Base-by-base conservation (phyloP, 2,888 invertebrate species). In the Galerucella nymphaeae region DNA sequence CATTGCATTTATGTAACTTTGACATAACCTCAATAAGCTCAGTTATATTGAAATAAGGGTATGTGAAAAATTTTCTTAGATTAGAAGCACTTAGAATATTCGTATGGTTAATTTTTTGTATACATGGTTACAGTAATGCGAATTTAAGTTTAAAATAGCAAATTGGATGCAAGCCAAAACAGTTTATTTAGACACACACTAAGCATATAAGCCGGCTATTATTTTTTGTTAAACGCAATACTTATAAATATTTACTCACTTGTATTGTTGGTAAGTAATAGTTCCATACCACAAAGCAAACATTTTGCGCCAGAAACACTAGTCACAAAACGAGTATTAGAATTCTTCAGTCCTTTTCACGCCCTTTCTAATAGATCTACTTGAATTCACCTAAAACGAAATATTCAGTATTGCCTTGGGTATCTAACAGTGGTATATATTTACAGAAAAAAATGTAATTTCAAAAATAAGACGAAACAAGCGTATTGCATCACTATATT, bases 241-340 rank as follows among this genome's bases (percentile, higher is more conserved):
- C 11, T 38, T 59, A 65, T n/a, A 8, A 50, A 66, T 41, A 30
- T 66, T 69, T 73, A 84, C 86, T 85, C 82, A 87, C 87, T 83
- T 83, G 82, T 86, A 85, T 81, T 86, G 86, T 77, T 83, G 86
- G 82, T 85, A 87, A 65, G 85, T 83, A 71, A 86, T 79, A 73
- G 84, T 80, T 62, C 86, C 80, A 78, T 87, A 86, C 87, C 87
- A 87, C 38, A 87, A 80, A 58, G 86, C 83, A 80, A 87, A 86
- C 86, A 87, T 87, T 76, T 77, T 80, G 63, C n/a, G 13, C 5
- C 14, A n/a, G 23, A n/a, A 58, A 30, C 58, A 30, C 58, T 16
- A 53, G 30, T 14, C 30, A 23, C 58, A 30, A 20, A 53, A 16
- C 16, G 18, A 18, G 6, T 18, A 48, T 48, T n/a, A 14, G 5